Percentiles rank a stretch among this genome's conserved stretches.
Conservation (phyloP, 2,888 invertebrate species). For the Trachelus tabidus region DNA sequence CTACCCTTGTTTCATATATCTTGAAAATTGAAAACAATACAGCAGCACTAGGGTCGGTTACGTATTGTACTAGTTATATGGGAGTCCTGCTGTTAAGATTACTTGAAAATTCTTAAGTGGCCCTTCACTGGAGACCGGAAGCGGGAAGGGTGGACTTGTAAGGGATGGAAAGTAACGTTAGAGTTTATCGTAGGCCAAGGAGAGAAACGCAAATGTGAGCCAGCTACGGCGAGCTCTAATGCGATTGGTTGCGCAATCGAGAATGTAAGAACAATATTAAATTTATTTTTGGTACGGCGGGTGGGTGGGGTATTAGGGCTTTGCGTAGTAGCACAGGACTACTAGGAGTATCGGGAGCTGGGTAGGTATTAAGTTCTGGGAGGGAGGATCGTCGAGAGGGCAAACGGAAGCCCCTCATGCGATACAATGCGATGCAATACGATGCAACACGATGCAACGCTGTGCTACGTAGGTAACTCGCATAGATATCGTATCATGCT, state of each 20-base stretch:
- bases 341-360: not conserved
- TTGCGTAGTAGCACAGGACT: conserved; percentile 11
- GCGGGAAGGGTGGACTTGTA: not conserved
- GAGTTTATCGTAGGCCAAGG: not conserved
- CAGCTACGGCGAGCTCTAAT: conserved; percentile 31
- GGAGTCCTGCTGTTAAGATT: not conserved
- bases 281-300: conserved; percentile 46
- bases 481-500: not conserved
- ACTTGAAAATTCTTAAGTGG: not conserved
- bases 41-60: not conserved
- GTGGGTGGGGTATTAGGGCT: conserved; percentile 26
- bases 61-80: not conserved
- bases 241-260: conserved; percentile 48
- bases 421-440: not conserved
- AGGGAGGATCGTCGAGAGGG: conserved; percentile 27
- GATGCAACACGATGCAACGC: conserved; percentile 2
- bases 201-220: conserved; percentile 24
- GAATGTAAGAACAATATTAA: conserved; percentile 53
- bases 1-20: not conserved
- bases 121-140: not conserved
- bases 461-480: not conserved
- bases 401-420: conserved; percentile 41
- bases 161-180: not conserved
- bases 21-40: not conserved
- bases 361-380: conserved; percentile 30